phyloP scores from a whole-genome alignment of 2,797 vertebrate genomes.

The Tragopan temminckii region DNA sequence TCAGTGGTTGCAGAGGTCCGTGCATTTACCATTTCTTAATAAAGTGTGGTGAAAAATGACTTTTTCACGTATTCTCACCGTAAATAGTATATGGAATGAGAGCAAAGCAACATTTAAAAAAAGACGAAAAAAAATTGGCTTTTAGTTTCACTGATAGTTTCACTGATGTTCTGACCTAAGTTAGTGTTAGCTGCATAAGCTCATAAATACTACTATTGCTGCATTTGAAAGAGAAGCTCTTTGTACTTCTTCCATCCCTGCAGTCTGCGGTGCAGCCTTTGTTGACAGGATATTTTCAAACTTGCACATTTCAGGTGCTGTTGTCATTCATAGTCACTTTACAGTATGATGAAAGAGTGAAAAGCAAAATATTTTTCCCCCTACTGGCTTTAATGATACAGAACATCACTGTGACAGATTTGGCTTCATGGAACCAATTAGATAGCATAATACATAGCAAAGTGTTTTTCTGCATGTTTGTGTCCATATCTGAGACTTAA shows the following conservation, averaged over 20 bases:
- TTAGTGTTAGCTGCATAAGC: background rate
- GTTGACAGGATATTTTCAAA: no score
- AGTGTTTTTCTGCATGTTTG: background rate
- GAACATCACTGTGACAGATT: background rate
- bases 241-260: background rate
- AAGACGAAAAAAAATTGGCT: no score
- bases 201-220: accelerated
- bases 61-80: accelerated
- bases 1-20: background rate
- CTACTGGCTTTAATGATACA: background rate
- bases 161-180: background rate
- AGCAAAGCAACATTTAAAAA: background rate
- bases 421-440: background rate
- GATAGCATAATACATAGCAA: background rate
- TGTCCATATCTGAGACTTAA: background rate
- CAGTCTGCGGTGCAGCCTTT: background rate
- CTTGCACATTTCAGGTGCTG: background rate
- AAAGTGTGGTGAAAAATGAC: background rate
- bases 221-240: background rate
- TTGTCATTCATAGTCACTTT: background rate
- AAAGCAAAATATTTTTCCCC: background rate
- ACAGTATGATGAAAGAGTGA: background rate
- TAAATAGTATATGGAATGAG: background rate
- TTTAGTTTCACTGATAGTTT: background rate
- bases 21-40: background rate